Base-by-base conservation (phyloP, 2,113 vertebrate genomes). In the Ursus arctos region DNA sequence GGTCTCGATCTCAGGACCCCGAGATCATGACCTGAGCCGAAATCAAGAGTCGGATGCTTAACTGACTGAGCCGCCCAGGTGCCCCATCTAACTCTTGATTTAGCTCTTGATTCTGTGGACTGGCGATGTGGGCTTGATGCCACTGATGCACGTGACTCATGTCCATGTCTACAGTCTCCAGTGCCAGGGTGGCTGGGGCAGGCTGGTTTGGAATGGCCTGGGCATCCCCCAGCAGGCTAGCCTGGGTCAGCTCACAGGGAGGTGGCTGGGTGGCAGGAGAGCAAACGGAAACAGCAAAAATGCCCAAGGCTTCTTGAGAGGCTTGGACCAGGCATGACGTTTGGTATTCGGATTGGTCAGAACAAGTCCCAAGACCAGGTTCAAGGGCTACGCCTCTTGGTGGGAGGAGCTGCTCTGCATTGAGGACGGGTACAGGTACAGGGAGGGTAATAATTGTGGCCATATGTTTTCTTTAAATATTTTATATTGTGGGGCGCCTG, bases 201-300 rank as follows among this genome's bases (percentile, higher is more conserved):
- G 61, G 72, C 71, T 94, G 61, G 49, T 85, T 33, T 59, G 61
- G 53, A 51, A 57, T 28, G 49, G 84, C 51, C 36, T 8, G 6
- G 0, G 65, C n/a, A 51, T 81, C 47, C 49, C 53, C 51, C 33
- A 57, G 79, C 65, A 83, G 36, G 67, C 57, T 74, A 83, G 59
- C 91, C 85, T 19, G 69, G 36, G 55, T 93, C 47, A 49, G 36
- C 83, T 96, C 77, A 59, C 2, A 67, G 57, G 67, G n/a, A 93
- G 69, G 26, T 47, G 53, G 19, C 59, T 33, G 59, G 43, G 51
- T 77, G 40, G 40, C 85, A 89, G 71, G 63, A 96, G n/a, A 72
- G 21, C 14, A 40, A 55, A 31, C 84, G 67, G 57, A 89, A 93
- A 83, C 24, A 63, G 47, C 53, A 85, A 76, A 26, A 89, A 80